Conservation (phyloP, 2,797 vertebrate genomes). For the Gymnoscopelus microlampas region DNA sequence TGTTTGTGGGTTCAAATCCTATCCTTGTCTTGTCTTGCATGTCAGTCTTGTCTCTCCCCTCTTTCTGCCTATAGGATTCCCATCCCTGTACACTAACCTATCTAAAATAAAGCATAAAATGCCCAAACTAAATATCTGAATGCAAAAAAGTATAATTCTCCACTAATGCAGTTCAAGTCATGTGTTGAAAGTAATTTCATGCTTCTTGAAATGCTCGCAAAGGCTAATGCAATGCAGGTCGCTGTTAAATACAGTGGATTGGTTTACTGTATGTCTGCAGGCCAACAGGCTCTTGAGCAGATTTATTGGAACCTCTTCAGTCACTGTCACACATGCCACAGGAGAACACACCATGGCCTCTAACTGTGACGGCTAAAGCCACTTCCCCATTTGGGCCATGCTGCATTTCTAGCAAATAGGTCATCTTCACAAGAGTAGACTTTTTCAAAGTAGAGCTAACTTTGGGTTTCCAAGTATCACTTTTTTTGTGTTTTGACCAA, state of each 20-base stretch:
- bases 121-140: too few species aligned
- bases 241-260: conserved; percentile 57
- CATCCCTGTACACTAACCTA: too few species aligned
- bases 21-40: too few species aligned
- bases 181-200: conserved; percentile 51
- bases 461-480: conserved; percentile 29
- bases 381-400: conserved; percentile 34
- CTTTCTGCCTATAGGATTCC: too few species aligned
- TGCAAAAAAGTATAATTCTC: too few species aligned
- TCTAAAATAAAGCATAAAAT: too few species aligned
- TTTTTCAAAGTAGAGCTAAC: conserved; percentile 62
- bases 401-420: conserved; percentile 65
- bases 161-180: conserved; percentile 26
- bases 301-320: conserved; percentile 49
- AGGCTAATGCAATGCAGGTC: conserved; percentile 41
- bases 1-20: too few species aligned
- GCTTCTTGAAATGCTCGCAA: conserved; percentile 35
- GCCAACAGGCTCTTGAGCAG: conserved; percentile 28
- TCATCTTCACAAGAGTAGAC: conserved; percentile 57
- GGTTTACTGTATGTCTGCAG: conserved; percentile 35
- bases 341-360: conserved; percentile 43
- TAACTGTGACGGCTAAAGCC: conserved; percentile 53
- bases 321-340: conserved; percentile 44
- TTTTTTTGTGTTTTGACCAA: conserved; percentile 14
- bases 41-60: too few species aligned